These are phyloP conservation scores for Petrocephalus zakoni DNA, from an alignment of 2,113 vertebrate species.

Conservation along the genomic window DNA sequence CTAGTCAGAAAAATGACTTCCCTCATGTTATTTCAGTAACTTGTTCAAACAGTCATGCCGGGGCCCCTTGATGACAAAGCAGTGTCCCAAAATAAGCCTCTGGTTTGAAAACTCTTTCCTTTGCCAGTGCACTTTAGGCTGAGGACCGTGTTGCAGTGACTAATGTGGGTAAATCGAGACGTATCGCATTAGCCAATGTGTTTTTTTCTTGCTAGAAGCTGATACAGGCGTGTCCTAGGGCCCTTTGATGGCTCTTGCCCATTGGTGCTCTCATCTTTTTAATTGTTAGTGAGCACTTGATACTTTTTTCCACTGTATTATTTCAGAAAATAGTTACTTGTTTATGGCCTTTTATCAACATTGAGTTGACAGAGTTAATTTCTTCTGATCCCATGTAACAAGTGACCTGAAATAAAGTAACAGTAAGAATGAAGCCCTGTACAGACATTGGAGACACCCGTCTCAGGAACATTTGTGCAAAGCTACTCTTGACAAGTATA, in stretches of 20 bases:
- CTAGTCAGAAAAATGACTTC: neutral
- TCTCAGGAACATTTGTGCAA: neutral
- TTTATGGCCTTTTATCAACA: neutral
- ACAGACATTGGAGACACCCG: neutral
- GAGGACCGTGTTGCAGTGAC: neutral
- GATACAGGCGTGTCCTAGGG: neutral
- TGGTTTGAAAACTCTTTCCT: neutral
- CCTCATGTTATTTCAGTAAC: neutral
- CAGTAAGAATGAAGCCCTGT: neutral
- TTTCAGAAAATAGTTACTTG: neutral
- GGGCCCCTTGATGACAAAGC: neutral
- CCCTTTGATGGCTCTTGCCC: neutral
- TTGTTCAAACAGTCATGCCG: neutral
- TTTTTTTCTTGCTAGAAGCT: neutral
- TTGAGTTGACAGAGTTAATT: neutral
- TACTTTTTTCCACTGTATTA: neutral
- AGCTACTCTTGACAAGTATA: neutral
- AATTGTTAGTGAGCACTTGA: neutral
- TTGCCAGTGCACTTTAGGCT: neutral
- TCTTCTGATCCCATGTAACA: neutral
- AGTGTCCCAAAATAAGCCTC: neutral
- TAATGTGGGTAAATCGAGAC: neutral
- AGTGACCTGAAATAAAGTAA: neutral
- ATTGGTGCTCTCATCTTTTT: neutral
- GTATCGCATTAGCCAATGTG: neutral